Percentiles rank a stretch among this genome's conserved stretches.
Evolutionary conservation across 2,888 invertebrate genomes (phyloP).

Genomic region (Caenorhabditis doughertyi): DNA sequence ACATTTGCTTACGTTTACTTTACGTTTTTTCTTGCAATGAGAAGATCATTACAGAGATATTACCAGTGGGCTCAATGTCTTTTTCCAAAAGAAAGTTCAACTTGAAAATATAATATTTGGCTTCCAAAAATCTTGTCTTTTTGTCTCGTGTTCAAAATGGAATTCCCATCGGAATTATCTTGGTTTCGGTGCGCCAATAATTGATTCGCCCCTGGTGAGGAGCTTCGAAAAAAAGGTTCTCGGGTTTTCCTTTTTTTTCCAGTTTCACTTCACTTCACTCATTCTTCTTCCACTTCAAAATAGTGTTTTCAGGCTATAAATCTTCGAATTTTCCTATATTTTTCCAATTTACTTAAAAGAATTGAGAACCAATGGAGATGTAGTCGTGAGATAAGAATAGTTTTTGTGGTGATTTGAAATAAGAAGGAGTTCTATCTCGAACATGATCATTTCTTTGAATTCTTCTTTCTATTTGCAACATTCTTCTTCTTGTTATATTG

Average conservation of each 20-base stretch:
- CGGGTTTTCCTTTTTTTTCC: conserved; percentile 5
- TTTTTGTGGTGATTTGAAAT: not conserved
- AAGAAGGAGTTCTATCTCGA: not conserved
- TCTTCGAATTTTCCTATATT: conserved; percentile 29
- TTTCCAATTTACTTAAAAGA: conserved; percentile 35
- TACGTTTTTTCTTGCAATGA: conserved; percentile 2
- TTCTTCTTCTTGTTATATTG: conserved; percentile 18
- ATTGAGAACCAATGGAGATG: not conserved
- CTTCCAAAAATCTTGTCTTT: conserved; percentile 21
- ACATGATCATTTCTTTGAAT: not conserved
- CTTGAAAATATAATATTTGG: conserved; percentile 8
- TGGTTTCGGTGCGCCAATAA: conserved; percentile 48
- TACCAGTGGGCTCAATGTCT: too few species aligned
- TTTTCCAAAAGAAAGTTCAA: not conserved
- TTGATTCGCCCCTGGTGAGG: conserved; percentile 61
- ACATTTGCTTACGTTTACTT: conserved; percentile 17
- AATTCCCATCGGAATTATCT: conserved; percentile 35
- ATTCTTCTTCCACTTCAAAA: conserved; percentile 2
- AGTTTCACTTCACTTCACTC: conserved; percentile 5
- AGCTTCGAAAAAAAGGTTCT: conserved; percentile 12
- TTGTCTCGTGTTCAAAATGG: conserved; percentile 18
- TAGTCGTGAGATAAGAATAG: conserved; percentile 17
- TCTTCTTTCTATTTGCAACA: conserved; percentile 12
- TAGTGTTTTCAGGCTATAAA: conserved; percentile 24
- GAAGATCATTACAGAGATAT: too few species aligned